Evolutionary conservation across 2,797 vertebrate species (phyloP).

Genomic region (Gobionotothen gibberifrons): DNA sequence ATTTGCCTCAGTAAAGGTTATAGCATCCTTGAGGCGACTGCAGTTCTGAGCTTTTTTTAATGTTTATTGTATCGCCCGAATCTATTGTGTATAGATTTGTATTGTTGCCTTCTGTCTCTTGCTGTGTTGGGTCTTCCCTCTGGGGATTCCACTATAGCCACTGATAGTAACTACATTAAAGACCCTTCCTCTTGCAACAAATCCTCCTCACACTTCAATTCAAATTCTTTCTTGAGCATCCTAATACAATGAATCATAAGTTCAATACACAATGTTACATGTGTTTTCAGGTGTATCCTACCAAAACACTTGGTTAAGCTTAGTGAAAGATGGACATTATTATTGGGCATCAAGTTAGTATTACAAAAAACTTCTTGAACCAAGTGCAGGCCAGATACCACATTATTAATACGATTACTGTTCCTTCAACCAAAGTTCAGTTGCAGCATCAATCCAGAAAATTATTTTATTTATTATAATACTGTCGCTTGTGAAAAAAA

Average conservation of each 20-base stretch:
- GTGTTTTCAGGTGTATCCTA: too few relatives aligned
- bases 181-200: background rate
- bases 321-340: background rate
- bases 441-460: background rate
- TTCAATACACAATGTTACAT: background rate
- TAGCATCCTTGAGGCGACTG: conserved; percentile 28
- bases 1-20: conserved; percentile 53
- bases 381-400: background rate
- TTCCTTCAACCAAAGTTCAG: background rate
- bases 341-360: background rate
- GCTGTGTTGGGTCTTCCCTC: background rate
- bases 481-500: too few relatives aligned
- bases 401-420: background rate
- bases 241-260: background rate
- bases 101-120: conserved; percentile 24
- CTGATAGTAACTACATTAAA: background rate
- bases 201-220: background rate
- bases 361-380: background rate
- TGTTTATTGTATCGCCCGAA: conserved; percentile 22
- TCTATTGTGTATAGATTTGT: conserved; percentile 36
- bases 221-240: background rate
- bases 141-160: background rate
- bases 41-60: conserved; percentile 15
- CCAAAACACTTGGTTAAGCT: too few relatives aligned
- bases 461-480: too few relatives aligned